Conservation (phyloP, 2,797 vertebrate genomes). For the Manis pentadactyla region DNA sequence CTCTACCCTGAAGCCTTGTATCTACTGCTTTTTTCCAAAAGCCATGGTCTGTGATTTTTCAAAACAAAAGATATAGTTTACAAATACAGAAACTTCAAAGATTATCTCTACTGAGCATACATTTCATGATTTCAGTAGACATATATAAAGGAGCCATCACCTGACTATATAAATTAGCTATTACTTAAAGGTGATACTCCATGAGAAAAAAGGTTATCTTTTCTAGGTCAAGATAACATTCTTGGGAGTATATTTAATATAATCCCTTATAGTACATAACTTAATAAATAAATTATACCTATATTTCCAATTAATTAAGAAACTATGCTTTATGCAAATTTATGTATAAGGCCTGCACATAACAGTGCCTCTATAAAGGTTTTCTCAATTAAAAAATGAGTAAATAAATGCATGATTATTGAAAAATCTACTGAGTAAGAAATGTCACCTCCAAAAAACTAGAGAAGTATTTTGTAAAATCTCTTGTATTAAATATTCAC, state of each 20-base stretch:
- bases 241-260: background rate
- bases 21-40: background rate
- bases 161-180: background rate
- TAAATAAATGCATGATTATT: background rate
- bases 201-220: background rate
- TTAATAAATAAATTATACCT: background rate
- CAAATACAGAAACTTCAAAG: background rate
- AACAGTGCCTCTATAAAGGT: background rate
- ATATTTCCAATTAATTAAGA: background rate
- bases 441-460: background rate
- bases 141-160: background rate
- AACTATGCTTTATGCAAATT: background rate
- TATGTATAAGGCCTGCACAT: background rate
- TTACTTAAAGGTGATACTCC: background rate
- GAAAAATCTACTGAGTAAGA: background rate
- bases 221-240: background rate
- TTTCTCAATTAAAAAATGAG: background rate
- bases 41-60: background rate
- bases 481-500: background rate
- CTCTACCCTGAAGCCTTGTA: background rate
- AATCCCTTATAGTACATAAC: background rate
- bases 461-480: background rate
- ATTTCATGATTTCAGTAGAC: background rate
- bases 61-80: background rate
- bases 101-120: background rate